These are phyloP conservation scores for Herpailurus yagouaroundi DNA, from an alignment of 2,113 vertebrate genomes.

Conservation along the genomic window DNA sequence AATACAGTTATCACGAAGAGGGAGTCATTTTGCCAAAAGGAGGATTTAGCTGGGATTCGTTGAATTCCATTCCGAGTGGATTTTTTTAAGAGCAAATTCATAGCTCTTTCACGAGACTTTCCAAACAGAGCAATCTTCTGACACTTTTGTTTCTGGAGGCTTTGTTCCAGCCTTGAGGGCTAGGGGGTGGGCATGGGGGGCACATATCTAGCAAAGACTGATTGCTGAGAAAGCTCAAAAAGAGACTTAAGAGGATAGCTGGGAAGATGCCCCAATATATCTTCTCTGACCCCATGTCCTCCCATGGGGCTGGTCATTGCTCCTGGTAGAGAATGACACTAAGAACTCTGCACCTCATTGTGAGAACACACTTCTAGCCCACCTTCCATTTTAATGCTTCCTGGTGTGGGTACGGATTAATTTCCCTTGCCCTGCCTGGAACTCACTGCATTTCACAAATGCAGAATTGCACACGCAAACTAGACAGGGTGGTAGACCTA, in stretches of 20 bases:
- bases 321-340: neutral
- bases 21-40: slow-evolving; percentile 54
- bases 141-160: neutral
- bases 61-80: slow-evolving; percentile 51
- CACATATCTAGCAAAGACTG: neutral
- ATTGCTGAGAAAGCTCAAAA: neutral
- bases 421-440: neutral
- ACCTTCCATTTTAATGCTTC: neutral
- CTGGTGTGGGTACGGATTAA: neutral
- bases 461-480: neutral
- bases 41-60: slow-evolving; percentile 63
- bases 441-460: neutral
- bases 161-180: neutral
- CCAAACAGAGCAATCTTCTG: neutral
- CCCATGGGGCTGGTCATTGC: neutral
- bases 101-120: neutral
- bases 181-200: too few species aligned
- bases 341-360: too few species aligned
- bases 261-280: neutral
- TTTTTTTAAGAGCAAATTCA: slow-evolving; percentile 60
- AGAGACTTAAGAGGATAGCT: neutral
- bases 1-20: slow-evolving; percentile 63
- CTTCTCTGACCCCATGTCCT: neutral
- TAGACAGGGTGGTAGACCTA: neutral
- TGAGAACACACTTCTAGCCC: neutral